Evolutionary conservation across 2,888 invertebrate genomes (phyloP), one percentile per base, ranked within the genome.

Genomic region (Drosophila nigritarsus): DNA sequence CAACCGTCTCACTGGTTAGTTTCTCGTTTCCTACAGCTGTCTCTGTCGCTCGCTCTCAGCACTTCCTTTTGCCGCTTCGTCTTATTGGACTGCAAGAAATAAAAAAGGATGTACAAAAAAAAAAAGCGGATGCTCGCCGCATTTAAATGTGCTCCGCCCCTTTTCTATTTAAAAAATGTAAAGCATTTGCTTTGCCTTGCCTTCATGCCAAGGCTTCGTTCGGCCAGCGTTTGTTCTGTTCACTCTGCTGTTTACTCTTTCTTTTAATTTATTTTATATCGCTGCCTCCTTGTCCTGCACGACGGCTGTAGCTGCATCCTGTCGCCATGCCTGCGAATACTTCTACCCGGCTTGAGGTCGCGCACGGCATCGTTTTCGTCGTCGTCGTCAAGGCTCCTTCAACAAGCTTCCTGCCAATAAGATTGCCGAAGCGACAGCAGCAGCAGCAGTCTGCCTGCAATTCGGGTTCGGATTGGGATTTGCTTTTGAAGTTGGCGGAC

Each of bases 71-170:
- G 66, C 66, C 73, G 73, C 69, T 73, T 76, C 81, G 77, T 91
- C 90, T 90, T 90, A 90, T 90, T 91, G 90, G 91, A 86, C 81
- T 90, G 77, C 82, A 77, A 68, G 70, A 53, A 75, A 56, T 49
- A 63, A 78, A 76, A 73, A 74, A 56, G 49, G 72, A 71, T 50
- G 53, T 55, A 65, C 29, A 38, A n/a, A 30, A 62, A 59, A 58
- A 69, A 65, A 63, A 55, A 73, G 56, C 51, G 72, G 65, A 68
- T 66, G 74, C 36, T 71, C 61, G 80, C 80, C 73, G 63, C 81
- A 89, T 91, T 90, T 83, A 89, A 90, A 90, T 90, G 86, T 90
- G 91, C 90, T 90, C 90, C 90, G 90, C 90, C 90, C 90, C 77
- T 87, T 90, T 91, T 90, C 91, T 89, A 90, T 89, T 89, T 82